Base-by-base conservation (phyloP, 2,797 vertebrate genomes). In the Semaprochilodus insignis region DNA sequence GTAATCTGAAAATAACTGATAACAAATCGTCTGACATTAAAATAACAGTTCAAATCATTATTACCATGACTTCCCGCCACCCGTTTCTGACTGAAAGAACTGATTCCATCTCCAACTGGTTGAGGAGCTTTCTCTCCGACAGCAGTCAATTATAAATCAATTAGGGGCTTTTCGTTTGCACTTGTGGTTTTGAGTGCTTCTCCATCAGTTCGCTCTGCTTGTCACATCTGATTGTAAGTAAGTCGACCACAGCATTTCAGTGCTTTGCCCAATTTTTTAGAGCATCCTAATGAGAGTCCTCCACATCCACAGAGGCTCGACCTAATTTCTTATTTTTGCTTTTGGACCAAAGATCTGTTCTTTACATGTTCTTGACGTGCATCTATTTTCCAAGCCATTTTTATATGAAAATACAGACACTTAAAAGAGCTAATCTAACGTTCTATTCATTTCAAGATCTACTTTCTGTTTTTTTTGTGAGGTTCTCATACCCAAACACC, bases 81-180 rank as follows among this genome's bases (percentile, higher is more conserved):
- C 59, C 21, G 25, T 71, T 25, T 76, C 19, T 34, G 57, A 57
- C 48, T 16, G 19, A 36, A 63, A 75, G 31, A 55, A 59, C 57
- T 55, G 48, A 69, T 69, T 59, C n/a, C 70, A 17, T 74, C 63
- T 75, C 1, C n/a, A 10, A 6, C 60, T 60, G 40, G 15, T 25
- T 55, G 25, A 65, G 51, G 23, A 73, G 23, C 21, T 75, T 80
- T 34, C 72, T 73, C 25, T 75, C 17, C 34, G 27, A 75, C 48
- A 57, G 73, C 73, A 80, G 54, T 77, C 77, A 80, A 80, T 80
- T 85, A n/a, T 74, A 77, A 85, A 80, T 77, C 17, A 77, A 83
- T 83, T 85, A 83, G 36, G 55, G 23, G 13, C 65, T 77, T 66
- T 80, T 80, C 16, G 69, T 54, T 73, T 78, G 66, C 27, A n/a